Evolutionary conservation across 2,888 invertebrate genomes (phyloP).

Genomic region (Pammene aurita): DNA sequence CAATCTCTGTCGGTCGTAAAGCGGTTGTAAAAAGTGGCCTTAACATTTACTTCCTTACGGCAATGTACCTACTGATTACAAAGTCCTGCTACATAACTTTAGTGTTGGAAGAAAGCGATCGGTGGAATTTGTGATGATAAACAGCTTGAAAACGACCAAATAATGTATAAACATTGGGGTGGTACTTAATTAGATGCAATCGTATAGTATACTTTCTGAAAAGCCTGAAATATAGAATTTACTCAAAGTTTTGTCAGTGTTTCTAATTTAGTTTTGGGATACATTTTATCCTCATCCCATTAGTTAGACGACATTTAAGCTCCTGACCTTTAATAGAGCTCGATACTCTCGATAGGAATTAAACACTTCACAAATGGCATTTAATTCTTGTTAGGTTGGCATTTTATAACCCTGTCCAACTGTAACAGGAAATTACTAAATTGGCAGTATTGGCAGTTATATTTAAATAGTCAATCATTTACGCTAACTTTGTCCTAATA

Average conservation of each 20-base stretch:
- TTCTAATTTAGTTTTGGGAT: no score
- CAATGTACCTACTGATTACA: neutral
- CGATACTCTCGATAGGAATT: constrained; percentile 7
- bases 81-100: neutral
- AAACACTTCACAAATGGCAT: constrained; percentile 13
- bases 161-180: no score
- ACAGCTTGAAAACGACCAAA: neutral
- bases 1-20: neutral
- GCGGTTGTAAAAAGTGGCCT: constrained; percentile 15
- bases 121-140: neutral
- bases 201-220: no score
- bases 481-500: constrained; percentile 15
- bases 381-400: constrained; percentile 5
- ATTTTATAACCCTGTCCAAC: constrained; percentile 13
- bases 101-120: neutral
- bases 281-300: neutral
- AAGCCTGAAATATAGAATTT: no score
- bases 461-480: constrained; percentile 26
- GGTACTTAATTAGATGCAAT: no score
- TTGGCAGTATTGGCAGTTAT: neutral
- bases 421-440: constrained; percentile 24
- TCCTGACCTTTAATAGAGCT: constrained; percentile 13
- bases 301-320: neutral
- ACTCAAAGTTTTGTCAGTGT: no score
- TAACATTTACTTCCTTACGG: constrained; percentile 17